Base-by-base conservation (phyloP, 2,888 invertebrate genomes). In the Dryobota labecula region DNA sequence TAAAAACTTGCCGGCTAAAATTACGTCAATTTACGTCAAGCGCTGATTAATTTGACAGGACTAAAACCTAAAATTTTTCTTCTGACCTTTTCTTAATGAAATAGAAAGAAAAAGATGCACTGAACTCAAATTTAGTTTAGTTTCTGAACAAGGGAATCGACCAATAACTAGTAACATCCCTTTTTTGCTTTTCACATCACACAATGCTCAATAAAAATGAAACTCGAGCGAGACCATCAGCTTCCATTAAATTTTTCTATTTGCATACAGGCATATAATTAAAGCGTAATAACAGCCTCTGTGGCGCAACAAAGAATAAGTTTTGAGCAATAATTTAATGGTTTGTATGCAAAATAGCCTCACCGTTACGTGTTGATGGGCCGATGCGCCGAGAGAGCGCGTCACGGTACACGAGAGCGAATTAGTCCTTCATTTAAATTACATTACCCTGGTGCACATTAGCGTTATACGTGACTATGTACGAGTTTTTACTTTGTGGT, bases 251-350 rank as follows among this genome's bases (percentile, higher is more conserved):
- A 92, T 91, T 91, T 94, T 92, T 93, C 92, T 94, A 95, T 95
- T 95, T 94, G 94, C 95, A 95, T 95, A 94, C 93, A 90, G 92
- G 90, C 90, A 91, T 95, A 91, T 93, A 95, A 96, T 95, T 96
- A 96, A 94, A 92, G 92, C 89, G 90, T 95, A 95, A 96, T 95
- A 95, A 93, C 94, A 93, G 93, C 92, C 93, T 94, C 93, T 91
- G 94, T 95, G 93, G 94, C 90, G 95, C 93, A 95, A 95, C 95
- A 94, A 93, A 94, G 95, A 95, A 95, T 96, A 94, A 95, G 93
- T 95, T 95, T 95, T 95, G 92, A 95, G 95, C 94, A 96, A 95
- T 96, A 95, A 96, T 95, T 94, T 95, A 95, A 96, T 95, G 95
- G 95, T 93, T 94, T 94, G 94, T 95, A 96, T 95, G 95, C 95